Evolutionary conservation across 2,797 vertebrate genomes (phyloP), one percentile per base, ranked within the genome.

Genomic region (Lagodon rhomboides): DNA sequence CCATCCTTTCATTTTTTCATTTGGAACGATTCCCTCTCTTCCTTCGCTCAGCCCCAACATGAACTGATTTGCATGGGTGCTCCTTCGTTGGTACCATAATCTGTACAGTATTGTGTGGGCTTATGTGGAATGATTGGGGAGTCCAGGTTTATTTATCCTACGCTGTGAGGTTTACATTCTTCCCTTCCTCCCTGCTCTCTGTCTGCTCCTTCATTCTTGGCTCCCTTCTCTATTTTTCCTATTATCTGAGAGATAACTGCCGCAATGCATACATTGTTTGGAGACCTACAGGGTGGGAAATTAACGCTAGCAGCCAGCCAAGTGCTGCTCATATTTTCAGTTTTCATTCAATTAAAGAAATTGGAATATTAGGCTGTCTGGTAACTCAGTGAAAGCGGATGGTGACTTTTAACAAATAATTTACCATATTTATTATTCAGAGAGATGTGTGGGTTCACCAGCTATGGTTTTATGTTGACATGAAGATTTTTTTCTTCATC

Each of bases 121-220:
- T 91, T 87, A 91, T 86, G 91, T 88, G 90, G 88, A 91, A 90
- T 92, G 93, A 92, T 89, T 86, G 88, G 87, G 80, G 85, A 91
- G 91, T 80, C 82, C 89, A 91, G 91, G 91, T 94, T 94, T 94
- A 93, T 94, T 94, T 94, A 94, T 94, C 80, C 91, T 93, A 84
- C 83, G 47, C 90, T 84, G 87, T 87, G 84, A 91, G 89, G 93
- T 94, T 94, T 94, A 94, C 93, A 94, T 94, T 94, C 91, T 91
- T 93, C 85, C 88, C 87, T 87, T 85, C 84, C 89, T 90, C 89
- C 85, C 88, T 88, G 87, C 90, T 92, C 89, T 92, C 90, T 78
- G 92, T 89, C 91, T 89, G 85, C 87, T 87, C 86, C 86, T 89
- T 91, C 88, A 68, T 73, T 89, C 90, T 90, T 90, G 91, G 90